A percentile compares a stretch with the other conserved stretches of the same genome.
phyloP scores from a whole-genome alignment of 2,113 vertebrate genomes.

The Hemiprocne comata region DNA sequence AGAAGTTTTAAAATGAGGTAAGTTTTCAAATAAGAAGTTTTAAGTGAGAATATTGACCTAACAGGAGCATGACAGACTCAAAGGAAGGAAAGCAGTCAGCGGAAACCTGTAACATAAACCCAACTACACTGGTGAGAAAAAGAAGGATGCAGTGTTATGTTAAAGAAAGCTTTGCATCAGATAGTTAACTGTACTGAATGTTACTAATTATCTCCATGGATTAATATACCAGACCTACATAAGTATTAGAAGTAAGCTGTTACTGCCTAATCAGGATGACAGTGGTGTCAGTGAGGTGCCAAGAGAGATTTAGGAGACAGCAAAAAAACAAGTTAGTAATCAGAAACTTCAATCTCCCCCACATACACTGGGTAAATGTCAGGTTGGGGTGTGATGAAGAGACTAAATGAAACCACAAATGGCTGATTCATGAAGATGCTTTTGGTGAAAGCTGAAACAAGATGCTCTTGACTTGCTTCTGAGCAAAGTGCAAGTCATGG shows the following conservation, averaged over 20 bases:
- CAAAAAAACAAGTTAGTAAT: conserved; percentile 35
- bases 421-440: not conserved
- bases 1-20: not conserved
- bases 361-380: conserved; percentile 15
- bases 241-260: not conserved
- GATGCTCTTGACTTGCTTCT: not conserved
- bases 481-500: not conserved
- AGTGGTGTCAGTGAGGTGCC: conserved; percentile 2
- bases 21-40: not conserved
- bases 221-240: not conserved
- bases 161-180: not conserved
- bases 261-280: not conserved
- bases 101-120: not conserved
- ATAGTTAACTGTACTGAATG: not conserved
- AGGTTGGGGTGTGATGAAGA: conserved; percentile 29
- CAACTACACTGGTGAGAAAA: not conserved
- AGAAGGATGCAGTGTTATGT: not conserved
- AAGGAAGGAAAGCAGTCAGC: not conserved
- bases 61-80: not conserved
- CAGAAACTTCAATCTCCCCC: conserved; percentile 31
- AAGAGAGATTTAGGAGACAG: conserved; percentile 21
- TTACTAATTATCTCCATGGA: not conserved
- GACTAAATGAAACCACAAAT: not conserved
- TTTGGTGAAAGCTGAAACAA: conserved; percentile 14
- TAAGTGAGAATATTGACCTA: not conserved